Evolutionary conservation across 1,140 invertebrate species (phyloP).

Genomic region (Laodelphax striatellus): DNA sequence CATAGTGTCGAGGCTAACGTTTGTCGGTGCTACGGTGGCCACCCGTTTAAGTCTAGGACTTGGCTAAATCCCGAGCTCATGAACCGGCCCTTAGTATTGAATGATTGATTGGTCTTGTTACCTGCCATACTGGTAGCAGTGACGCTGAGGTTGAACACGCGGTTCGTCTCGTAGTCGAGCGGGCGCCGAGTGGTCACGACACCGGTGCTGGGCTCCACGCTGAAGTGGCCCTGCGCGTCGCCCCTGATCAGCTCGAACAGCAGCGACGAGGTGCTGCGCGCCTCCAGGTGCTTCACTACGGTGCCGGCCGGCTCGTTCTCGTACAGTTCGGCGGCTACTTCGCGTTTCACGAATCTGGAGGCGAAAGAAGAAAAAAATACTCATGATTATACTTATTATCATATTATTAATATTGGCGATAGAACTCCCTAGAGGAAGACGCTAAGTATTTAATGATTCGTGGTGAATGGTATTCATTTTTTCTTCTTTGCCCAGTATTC

Average conservation of each 20-base stretch:
- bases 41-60: no score
- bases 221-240: conserved; percentile 59
- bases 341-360: conserved; percentile 44
- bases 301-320: conserved; percentile 72
- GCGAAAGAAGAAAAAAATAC: neutral
- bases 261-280: conserved; percentile 63
- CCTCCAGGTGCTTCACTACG: conserved; percentile 63
- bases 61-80: no score
- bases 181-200: conserved; percentile 57
- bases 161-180: conserved; percentile 66
- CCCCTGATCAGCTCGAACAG: conserved; percentile 74
- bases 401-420: no score
- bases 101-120: no score
- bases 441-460: no score
- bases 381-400: no score
- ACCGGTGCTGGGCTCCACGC: conserved; percentile 74
- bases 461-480: no score
- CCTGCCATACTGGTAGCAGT: conserved; percentile 75
- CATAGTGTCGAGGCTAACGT: no score
- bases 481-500: no score
- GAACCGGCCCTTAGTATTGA: no score
- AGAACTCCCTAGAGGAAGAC: no score
- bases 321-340: conserved; percentile 63
- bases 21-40: no score
- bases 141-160: conserved; percentile 73